Evolutionary conservation across 2,888 invertebrate genomes (phyloP).

Genomic region (Cactoblastis cactorum): DNA sequence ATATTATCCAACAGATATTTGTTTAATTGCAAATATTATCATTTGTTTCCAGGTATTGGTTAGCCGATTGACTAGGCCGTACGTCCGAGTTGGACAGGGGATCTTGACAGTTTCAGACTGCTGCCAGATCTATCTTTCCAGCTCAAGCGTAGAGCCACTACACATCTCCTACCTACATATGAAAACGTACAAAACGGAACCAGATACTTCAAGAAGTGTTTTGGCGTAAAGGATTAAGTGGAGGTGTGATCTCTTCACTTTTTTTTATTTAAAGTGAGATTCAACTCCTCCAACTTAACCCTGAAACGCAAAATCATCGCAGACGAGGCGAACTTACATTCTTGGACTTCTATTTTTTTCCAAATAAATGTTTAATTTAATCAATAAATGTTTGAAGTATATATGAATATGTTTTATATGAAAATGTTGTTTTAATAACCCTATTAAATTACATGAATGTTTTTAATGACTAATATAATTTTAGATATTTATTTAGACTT

Average conservation of each 20-base stretch:
- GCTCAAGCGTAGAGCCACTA: conserved; percentile 70
- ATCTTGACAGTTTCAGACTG: conserved; percentile 75
- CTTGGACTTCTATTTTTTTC: neutral
- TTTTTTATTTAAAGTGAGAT: conserved; percentile 78
- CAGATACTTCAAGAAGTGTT: conserved; percentile 11
- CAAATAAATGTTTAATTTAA: neutral
- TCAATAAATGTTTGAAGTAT: too few species aligned
- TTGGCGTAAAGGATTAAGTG: conserved; percentile 73
- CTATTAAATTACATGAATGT: too few species aligned
- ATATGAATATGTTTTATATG: neutral
- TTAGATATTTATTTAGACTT: too few species aligned
- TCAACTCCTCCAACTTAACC: conserved; percentile 81
- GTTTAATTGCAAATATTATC: conserved; percentile 36
- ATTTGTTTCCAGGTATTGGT: conserved; percentile 43
- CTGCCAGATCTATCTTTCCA: conserved; percentile 81
- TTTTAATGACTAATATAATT: too few species aligned
- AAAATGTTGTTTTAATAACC: neutral
- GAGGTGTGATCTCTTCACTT: conserved; percentile 82
- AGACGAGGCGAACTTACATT: conserved; percentile 23
- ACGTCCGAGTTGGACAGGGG: conserved; percentile 79
- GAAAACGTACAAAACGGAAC: conserved; percentile 1
- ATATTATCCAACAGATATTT: conserved; percentile 39
- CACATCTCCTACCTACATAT: conserved; percentile 16
- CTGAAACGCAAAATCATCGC: conserved; percentile 55
- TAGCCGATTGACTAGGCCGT: conserved; percentile 40